These are phyloP conservation scores for Lycorma delicatula DNA, from an alignment of 1,140 invertebrate genomes.

Conservation along the genomic window DNA sequence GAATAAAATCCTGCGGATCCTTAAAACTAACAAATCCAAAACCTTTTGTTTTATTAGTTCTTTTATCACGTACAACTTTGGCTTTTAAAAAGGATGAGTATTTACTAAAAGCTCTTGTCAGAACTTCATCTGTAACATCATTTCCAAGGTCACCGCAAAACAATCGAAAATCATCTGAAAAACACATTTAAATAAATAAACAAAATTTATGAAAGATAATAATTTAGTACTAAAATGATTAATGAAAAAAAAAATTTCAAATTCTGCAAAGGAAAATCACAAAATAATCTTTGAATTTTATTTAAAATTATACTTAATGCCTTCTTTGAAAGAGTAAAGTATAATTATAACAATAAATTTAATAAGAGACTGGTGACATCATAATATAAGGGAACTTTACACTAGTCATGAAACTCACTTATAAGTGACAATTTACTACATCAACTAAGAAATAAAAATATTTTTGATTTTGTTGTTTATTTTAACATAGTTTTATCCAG, in stretches of 20 bases:
- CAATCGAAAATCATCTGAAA: slow-evolving; percentile 88
- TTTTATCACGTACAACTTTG: slow-evolving; percentile 91
- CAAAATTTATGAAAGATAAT: slow-evolving; percentile 8
- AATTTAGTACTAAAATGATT: not conserved
- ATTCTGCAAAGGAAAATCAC: no score
- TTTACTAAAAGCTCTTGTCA: slow-evolving; percentile 89
- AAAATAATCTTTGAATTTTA: no score
- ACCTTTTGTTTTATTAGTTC: slow-evolving; percentile 97
- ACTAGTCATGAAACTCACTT: no score
- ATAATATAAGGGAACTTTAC: no score
- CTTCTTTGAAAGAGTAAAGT: no score
- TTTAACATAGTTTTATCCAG: no score
- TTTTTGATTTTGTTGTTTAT: no score
- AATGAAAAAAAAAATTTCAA: not conserved
- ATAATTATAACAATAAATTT: no score
- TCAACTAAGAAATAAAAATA: no score
- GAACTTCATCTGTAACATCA: slow-evolving; percentile 95
- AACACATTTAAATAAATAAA: slow-evolving; percentile 16
- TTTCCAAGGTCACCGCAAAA: slow-evolving; percentile 99
- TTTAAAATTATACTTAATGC: no score
- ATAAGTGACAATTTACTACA: no score
- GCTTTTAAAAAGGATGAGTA: slow-evolving; percentile 92
- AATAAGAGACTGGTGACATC: no score
- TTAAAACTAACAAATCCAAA: slow-evolving; percentile 99
- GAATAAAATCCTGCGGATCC: slow-evolving; percentile 94